Percentiles rank a stretch among this genome's conserved stretches.
Evolutionary conservation across 2,797 vertebrate species (phyloP).

Genomic region (Tinamus major): DNA sequence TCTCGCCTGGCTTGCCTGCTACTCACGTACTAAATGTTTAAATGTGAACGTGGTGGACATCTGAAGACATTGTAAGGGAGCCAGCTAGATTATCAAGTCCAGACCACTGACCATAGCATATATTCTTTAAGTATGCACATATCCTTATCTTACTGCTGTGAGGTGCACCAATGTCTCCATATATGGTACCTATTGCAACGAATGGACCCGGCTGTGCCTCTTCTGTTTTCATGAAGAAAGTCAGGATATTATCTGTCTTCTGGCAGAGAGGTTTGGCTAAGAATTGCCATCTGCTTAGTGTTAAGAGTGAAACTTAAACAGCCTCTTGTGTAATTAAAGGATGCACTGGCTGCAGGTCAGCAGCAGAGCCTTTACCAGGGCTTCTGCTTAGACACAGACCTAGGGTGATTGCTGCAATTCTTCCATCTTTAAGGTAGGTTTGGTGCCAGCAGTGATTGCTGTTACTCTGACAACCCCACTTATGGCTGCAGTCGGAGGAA

Average conservation of each 20-base stretch:
- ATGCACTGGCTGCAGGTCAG: background rate
- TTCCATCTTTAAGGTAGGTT: background rate
- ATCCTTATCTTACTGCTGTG: background rate
- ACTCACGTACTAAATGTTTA: background rate
- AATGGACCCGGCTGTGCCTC: background rate
- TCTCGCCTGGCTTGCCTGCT: background rate
- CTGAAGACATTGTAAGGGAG: background rate
- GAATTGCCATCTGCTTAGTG: background rate
- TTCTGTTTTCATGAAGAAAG: background rate
- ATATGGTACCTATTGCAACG: accelerated
- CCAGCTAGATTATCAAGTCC: background rate
- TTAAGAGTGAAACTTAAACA: background rate
- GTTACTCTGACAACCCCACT: background rate
- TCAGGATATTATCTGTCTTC: background rate
- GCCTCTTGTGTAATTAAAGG: background rate
- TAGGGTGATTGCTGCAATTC: background rate
- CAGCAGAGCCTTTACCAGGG: background rate
- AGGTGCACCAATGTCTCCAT: background rate
- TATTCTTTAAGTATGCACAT: background rate
- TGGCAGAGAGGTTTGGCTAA: background rate
- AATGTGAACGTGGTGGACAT: background rate
- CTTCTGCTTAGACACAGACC: background rate
- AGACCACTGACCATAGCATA: background rate
- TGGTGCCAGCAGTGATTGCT: background rate
- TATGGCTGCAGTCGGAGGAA: background rate